Evolutionary conservation across 2,797 vertebrate species (phyloP), one percentile per base, ranked within the genome.

Genomic region (Odontamblyopus rebecca): DNA sequence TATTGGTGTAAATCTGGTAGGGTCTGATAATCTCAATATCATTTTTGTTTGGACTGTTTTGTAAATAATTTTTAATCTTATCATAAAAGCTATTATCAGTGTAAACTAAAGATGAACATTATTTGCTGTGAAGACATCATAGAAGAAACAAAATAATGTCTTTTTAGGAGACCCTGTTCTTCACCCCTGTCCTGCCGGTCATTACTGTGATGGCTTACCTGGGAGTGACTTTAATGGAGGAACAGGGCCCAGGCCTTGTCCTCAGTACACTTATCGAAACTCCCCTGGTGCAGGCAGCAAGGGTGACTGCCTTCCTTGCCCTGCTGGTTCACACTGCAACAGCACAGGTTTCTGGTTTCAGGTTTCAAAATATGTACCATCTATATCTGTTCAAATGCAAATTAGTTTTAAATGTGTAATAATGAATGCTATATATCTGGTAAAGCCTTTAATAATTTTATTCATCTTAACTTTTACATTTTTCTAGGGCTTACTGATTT

Each of bases 1-100:
- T 83, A 68, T 70, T 97, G 96, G 97, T 98, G 98, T 85, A 94
- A 93, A 94, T 82, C 93, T 83, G 96, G 96, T 98, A 89, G 26
- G 71, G 65, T 19, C 61, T 68, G 30, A 79, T 75, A 54, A 65
- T 60, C 13, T 2, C 23, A 54, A 65, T 60, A 11, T 2, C n/a
- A 8, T 60, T 67, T 19, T 30, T 69, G 41, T 70, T 32, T 60
- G 6, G 29, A 23, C 4, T 71, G 26, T 75, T 75, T 60, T 74
- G 11, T 38, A 56, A 19, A 48, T 61, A 35, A 29, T 44, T 70
- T 77, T 48, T 16, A 62, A 3, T 16, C 6, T 26, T 53, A 30
- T 74, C 48, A 30, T 57, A 15, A 8, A 50, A 35, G 9, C 56
- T 35, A 5, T 9, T 27, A 1, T 66, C 41, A 41, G 19, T 23